Evolutionary conservation across 1,140 invertebrate genomes (phyloP), one percentile per base, ranked within the genome.

Genomic region (Hyles vespertilio): DNA sequence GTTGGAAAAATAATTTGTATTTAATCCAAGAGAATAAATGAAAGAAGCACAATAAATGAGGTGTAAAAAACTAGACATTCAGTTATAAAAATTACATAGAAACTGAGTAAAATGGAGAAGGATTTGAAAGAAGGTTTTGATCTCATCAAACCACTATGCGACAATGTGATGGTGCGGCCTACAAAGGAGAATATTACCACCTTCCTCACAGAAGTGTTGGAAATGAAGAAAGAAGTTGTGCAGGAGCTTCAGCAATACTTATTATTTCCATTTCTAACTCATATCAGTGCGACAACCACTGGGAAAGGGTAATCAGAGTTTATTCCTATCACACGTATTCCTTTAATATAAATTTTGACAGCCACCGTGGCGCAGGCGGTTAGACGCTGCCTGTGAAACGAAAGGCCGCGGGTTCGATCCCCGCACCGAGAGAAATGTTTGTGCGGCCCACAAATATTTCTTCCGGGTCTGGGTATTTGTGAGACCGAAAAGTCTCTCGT

Each of bases 161-260:
- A 91, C 67, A 63, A 71, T 36, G 74, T 91, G 34, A 82, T 91
- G 64, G 77, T 85, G 49, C 67, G 79, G 56, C 91, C 91, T 0
- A 80, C 74, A 46, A 67, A 69, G 6, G 69, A 88, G 9, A 82
- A 71, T 57, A 69, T 89, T 32, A 45, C 49, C 10, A 50, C 74
- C 40, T 81, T 91, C 51, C 55, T 62, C 1, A 53, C 66, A 5
- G 46, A 70, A 8, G 72, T 89, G 2, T 62, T 72, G 43, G 80
- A 79, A 3, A 63, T 90, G 40, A 80, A 89, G 4, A 70, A 67
- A 50, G 75, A 87, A 40, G 72, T 78, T 10, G 52, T 91, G 10
- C 89, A 91, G 65, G 84, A 90, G 57, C 63, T 91, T 3, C 84
- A 87, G 11, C 87, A 90, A 60, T 91, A 91, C 65, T 75, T 92